Evolutionary conservation across 2,113 vertebrate genomes (phyloP), one percentile per base, ranked within the genome.

Genomic region (Petromus typicus): DNA sequence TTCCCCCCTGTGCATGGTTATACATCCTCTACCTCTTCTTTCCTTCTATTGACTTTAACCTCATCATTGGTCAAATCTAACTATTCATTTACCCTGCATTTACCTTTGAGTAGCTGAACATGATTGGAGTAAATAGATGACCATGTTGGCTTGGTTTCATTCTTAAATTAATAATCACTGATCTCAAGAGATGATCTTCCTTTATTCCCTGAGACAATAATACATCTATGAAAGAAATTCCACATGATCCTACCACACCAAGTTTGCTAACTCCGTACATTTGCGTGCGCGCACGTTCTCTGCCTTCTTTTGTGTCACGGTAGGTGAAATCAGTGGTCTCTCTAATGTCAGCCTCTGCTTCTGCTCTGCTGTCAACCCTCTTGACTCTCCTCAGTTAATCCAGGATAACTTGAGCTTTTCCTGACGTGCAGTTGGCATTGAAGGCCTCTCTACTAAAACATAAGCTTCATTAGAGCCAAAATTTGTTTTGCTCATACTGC

Each of bases 81-180:
- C 73, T 76, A 2, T 81, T 95, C 30, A 48, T 93, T 76, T 66
- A 45, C 78, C 69, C n/a, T 67, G 7, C 45, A 37, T 48, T 76
- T 78, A 27, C 59, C 12, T 22, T 61, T 71, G 56, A 79, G 61
- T 71, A 92, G 82, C 48, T 59, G 40, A 78, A 79, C 12, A 34
- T 67, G 32, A 57, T 59, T 93, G 69, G 57, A 37, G 7, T 48
- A 56, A 81, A 48, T 43, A 59, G 43, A 40, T 92, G 43, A 51
- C 64, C 8, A 4, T 57, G 25, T 64, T 75, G 81, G 51, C n/a
- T n/a, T 90, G 89, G 57, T 64, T 92, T 96, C 23, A 18, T 76
- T 89, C 91, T 75, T 82, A 95, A 79, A 51, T 57, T 32, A 84
- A 67, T 54, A n/a, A 23, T 90, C 54, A 61, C 67, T 86, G 40